Base-by-base conservation (phyloP, 2,888 invertebrate genomes). In the Chromoteleia sp. region DNA sequence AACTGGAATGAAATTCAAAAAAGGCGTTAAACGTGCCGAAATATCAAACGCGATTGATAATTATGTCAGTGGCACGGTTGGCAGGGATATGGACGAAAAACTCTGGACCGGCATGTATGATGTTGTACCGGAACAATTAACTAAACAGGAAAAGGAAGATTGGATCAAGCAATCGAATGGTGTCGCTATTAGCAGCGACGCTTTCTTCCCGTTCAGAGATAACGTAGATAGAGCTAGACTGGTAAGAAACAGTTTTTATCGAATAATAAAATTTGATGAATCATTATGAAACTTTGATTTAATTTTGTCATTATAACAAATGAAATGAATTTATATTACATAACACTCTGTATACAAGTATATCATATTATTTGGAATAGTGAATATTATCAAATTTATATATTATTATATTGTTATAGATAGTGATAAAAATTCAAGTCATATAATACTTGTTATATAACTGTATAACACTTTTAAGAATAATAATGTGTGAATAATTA, bases 161-260 rank as follows among this genome's bases (percentile, higher is more conserved):
- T 97, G 97, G 97, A 88, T 95, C 19, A 92, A 92, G 68, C 93
- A 95, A 91, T 92, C 98, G 87, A 94, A 94, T 81, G 95, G 95
- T 21, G 97, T 97, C 29, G 96, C 97, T 2, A 43, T 84, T 21
- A 97, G 97, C 12, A 99, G 99, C 0, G 99, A 99, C 92, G 99
- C 99, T 0, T 99, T 99, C 94, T 99, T 99, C 93, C 99, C 99
- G 25, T 99, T 99, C 94, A 94, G 98, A 84, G 99, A 99, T 90
- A 99, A 98, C 89, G 96, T 99, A 70, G 99, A 99, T 90, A 94
- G 98, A 83, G 98, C 98, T 52, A 93, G 94, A 84, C 94, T 97
- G 95, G 98, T 98, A 89, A 89, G 30, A 61, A 76, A 33, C 19
- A 14, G 29, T 21, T 36, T 63, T 17, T 25, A 25, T 25, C 25